phyloP scores from a whole-genome alignment of 2,797 vertebrate genomes.

The Fringilla coelebs region DNA sequence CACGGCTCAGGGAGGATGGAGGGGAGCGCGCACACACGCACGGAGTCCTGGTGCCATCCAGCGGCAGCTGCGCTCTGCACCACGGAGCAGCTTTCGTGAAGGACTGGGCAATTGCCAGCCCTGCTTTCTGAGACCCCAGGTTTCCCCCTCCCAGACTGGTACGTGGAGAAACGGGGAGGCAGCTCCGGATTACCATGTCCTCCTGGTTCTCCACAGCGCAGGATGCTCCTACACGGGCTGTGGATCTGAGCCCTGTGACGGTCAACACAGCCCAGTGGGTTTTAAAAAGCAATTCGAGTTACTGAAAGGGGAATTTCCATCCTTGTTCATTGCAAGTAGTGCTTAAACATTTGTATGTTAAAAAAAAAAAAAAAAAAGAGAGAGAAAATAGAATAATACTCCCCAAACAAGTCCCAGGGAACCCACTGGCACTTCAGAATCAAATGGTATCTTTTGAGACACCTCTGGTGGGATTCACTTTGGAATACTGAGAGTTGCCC shows the following conservation, averaged over 20 bases:
- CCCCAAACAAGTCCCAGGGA: no score
- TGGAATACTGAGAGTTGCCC: neutral
- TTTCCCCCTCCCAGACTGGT: neutral
- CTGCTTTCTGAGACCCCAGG: neutral
- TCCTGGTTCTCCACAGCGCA: accelerated
- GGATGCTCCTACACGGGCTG: accelerated
- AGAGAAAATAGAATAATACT: neutral
- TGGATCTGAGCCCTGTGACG: accelerated
- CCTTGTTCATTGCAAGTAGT: neutral
- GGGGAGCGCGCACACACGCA: accelerated
- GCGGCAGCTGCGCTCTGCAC: neutral
- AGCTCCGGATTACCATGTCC: accelerated
- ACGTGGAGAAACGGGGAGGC: accelerated
- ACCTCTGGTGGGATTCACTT: neutral
- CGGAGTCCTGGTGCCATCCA: neutral
- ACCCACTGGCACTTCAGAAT: neutral
- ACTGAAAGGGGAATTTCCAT: neutral
- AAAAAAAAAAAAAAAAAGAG: neutral
- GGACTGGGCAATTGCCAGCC: neutral
- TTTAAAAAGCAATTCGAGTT: neutral
- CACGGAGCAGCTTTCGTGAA: accelerated
- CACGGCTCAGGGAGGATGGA: neutral
- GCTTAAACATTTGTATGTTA: neutral
- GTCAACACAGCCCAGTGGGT: no score
- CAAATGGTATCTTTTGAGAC: neutral